Percentiles rank a stretch among this genome's conserved stretches.
phyloP scores from a whole-genome alignment of 2,797 vertebrate species.

The Oreochromis grahami region DNA sequence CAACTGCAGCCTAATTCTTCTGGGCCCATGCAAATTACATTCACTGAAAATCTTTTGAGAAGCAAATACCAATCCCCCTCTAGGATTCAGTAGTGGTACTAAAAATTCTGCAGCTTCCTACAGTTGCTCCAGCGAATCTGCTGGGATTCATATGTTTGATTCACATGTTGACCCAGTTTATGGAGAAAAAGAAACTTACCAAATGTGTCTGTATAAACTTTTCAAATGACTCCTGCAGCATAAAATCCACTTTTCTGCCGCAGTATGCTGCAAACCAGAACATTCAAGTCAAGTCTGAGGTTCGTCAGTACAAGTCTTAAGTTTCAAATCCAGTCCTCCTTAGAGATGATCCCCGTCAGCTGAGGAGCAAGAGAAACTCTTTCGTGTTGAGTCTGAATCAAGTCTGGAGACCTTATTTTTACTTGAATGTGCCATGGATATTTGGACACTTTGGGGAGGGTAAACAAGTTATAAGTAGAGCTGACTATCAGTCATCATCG shows the following conservation, averaged over 20 bases:
- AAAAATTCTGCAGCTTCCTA: neutral
- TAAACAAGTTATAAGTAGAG: neutral
- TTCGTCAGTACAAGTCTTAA: neutral
- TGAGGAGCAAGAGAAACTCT: neutral
- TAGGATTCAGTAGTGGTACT: neutral
- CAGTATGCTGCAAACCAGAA: neutral
- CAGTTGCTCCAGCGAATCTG: neutral
- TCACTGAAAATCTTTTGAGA: neutral
- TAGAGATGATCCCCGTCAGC: neutral
- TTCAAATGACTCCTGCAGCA: neutral
- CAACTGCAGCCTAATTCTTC: neutral
- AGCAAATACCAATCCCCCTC: neutral
- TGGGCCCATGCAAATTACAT: neutral
- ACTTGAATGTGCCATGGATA: neutral
- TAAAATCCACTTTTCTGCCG: neutral
- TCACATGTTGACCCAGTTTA: slow-evolving; percentile 7
- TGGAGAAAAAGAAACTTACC: neutral
- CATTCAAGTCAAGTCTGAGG: neutral
- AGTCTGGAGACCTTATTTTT: neutral
- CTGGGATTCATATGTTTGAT: neutral
- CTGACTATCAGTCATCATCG: neutral
- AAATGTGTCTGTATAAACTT: neutral
- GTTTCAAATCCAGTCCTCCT: neutral
- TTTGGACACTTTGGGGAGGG: neutral
- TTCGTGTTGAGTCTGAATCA: neutral